phyloP scores from a whole-genome alignment of 2,888 invertebrate species.

The Bellardia pandia region DNA sequence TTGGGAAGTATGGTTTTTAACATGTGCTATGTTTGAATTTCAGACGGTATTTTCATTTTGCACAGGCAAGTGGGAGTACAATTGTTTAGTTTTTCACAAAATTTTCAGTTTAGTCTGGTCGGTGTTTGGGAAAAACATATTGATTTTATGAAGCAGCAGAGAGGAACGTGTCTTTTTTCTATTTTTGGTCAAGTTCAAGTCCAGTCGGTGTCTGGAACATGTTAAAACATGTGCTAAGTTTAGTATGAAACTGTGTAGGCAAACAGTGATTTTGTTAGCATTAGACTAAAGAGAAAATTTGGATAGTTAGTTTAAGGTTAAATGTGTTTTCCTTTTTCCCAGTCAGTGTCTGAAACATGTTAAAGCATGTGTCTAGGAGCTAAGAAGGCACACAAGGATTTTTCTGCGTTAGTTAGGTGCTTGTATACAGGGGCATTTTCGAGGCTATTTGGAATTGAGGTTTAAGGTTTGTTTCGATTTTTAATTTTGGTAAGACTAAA shows the following conservation, averaged over 20 bases:
- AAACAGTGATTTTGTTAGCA: not conserved
- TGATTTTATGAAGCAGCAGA: not conserved
- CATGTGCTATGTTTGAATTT: conserved; percentile 41
- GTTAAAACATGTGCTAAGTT: conserved; percentile 28
- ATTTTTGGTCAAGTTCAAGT: not conserved
- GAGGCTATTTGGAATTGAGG: too few species aligned
- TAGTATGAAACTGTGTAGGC: not conserved
- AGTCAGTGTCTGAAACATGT: not conserved
- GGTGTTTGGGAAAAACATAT: conserved; percentile 5
- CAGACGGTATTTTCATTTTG: not conserved
- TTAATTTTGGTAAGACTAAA: too few species aligned
- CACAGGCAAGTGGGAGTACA: not conserved
- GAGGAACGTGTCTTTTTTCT: conserved; percentile 6
- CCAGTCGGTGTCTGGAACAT: conserved; percentile 1
- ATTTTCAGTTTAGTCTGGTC: conserved; percentile 25
- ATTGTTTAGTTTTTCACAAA: conserved; percentile 17
- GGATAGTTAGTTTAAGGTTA: not conserved
- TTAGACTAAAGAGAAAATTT: not conserved
- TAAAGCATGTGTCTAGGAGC: not conserved
- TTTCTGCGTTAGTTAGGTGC: too few species aligned
- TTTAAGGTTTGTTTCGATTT: too few species aligned
- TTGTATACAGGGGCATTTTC: too few species aligned
- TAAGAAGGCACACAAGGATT: not conserved
- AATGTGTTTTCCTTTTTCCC: too few species aligned
- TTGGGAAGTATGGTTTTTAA: conserved; percentile 12